Evolutionary conservation across 2,113 vertebrate species (phyloP).

Genomic region (Phrynocephalus versicolor): DNA sequence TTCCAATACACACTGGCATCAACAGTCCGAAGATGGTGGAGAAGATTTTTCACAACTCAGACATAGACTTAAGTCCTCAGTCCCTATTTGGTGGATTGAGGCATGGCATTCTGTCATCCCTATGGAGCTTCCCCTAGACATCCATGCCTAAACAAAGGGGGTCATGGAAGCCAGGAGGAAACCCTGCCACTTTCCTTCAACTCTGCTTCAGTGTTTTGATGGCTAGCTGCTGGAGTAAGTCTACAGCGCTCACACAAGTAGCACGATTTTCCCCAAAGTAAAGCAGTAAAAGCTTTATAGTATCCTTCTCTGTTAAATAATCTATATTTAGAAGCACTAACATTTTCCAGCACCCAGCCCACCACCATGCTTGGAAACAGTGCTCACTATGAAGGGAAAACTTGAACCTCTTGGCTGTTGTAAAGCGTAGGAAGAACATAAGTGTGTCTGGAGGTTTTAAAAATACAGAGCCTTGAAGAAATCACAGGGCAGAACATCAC

Average conservation of each 20-base stretch:
- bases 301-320: background rate
- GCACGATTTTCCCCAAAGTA: background rate
- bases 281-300: slow-evolving; percentile 25
- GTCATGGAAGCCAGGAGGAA: background rate
- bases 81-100: background rate
- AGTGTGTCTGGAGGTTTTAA: slow-evolving; percentile 11
- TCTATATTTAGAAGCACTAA: background rate
- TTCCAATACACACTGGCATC: background rate
- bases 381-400: background rate
- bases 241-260: background rate
- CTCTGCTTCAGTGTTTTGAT: background rate
- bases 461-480: slow-evolving; percentile 15
- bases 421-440: slow-evolving; percentile 13
- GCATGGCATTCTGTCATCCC: background rate
- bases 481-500: background rate
- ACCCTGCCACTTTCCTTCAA: background rate
- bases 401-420: slow-evolving; percentile 2
- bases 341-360: slow-evolving; percentile 3
- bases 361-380: background rate
- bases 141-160: background rate
- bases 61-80: background rate
- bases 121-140: background rate
- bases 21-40: background rate
- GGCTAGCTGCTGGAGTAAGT: background rate
- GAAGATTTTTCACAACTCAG: background rate